Evolutionary conservation across 2,113 vertebrate genomes (phyloP).

Genomic region (Empidonax alnorum): DNA sequence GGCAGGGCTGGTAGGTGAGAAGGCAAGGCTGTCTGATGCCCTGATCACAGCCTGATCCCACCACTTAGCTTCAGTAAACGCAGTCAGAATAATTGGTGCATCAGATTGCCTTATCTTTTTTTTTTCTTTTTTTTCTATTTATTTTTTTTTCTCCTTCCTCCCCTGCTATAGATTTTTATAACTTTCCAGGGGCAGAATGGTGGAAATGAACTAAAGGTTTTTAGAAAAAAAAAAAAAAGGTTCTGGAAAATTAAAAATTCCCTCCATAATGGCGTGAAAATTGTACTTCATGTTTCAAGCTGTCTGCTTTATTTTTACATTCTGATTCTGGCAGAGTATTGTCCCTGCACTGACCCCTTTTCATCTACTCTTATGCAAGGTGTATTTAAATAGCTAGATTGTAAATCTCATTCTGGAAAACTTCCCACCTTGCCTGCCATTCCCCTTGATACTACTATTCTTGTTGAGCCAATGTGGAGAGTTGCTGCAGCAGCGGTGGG

Average conservation of each 20-base stretch:
- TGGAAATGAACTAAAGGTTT: neutral
- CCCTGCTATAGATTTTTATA: neutral
- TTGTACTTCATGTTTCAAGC: neutral
- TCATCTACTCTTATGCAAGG: slow-evolving; percentile 12
- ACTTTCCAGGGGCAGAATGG: neutral
- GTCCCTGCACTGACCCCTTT: slow-evolving; percentile 19
- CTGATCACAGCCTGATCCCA: neutral
- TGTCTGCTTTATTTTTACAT: neutral
- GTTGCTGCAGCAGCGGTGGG: neutral
- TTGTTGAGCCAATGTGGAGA: neutral
- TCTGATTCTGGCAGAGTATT: neutral
- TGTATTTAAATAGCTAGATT: slow-evolving; percentile 35
- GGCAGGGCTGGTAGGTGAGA: neutral
- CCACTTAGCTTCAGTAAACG: neutral
- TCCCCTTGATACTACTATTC: neutral
- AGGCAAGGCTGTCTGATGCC: neutral
- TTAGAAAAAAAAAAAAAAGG: neutral
- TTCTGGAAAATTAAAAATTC: neutral
- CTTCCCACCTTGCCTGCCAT: neutral
- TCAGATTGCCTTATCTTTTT: neutral
- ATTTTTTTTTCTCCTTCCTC: neutral
- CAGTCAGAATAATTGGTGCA: neutral
- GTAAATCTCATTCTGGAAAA: slow-evolving; percentile 24
- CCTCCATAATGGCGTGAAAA: neutral
- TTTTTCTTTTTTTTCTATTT: too few relatives aligned